Evolutionary conservation across 2,888 invertebrate genomes (phyloP).

Genomic region (Eristalinus sepulchralis): DNA sequence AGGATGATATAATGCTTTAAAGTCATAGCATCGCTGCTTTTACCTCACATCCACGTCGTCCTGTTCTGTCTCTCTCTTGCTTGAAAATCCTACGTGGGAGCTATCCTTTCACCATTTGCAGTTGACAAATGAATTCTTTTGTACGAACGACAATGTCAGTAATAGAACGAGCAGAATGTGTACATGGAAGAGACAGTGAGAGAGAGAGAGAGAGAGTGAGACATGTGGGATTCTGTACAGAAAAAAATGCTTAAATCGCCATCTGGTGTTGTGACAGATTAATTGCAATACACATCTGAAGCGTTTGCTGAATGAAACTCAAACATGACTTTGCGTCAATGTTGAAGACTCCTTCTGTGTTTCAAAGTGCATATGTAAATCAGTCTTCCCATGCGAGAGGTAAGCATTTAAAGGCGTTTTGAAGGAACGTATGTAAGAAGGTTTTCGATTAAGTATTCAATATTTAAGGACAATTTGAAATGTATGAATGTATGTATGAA

Average conservation of each 20-base stretch:
- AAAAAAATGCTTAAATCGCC: slow-evolving; percentile 21
- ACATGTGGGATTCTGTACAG: slow-evolving; percentile 21
- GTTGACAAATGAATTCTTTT: slow-evolving; percentile 53
- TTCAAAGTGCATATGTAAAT: slow-evolving; percentile 54
- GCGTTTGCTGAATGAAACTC: background rate
- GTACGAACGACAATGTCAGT: slow-evolving; percentile 29
- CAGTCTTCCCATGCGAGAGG: slow-evolving; percentile 45
- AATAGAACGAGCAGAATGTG: slow-evolving; percentile 26
- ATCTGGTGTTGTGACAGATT: slow-evolving; percentile 59
- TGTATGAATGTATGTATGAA: no score
- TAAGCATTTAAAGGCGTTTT: slow-evolving; percentile 48
- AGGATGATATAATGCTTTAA: background rate
- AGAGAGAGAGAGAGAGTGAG: slow-evolving; percentile 22
- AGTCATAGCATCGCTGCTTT: background rate
- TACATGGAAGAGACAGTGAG: slow-evolving; percentile 21
- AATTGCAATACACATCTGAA: slow-evolving; percentile 51
- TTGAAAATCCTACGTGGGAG: slow-evolving; percentile 26
- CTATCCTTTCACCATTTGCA: slow-evolving; percentile 36
- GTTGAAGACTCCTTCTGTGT: slow-evolving; percentile 10
- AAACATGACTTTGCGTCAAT: background rate
- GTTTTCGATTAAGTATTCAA: no score
- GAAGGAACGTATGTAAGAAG: no score
- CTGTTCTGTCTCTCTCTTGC: background rate
- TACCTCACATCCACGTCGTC: background rate
- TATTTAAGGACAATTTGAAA: no score